Evolutionary conservation across 2,797 vertebrate genomes (phyloP), one percentile per base, ranked within the genome.

Genomic region (Pseudochaenichthys georgianus): DNA sequence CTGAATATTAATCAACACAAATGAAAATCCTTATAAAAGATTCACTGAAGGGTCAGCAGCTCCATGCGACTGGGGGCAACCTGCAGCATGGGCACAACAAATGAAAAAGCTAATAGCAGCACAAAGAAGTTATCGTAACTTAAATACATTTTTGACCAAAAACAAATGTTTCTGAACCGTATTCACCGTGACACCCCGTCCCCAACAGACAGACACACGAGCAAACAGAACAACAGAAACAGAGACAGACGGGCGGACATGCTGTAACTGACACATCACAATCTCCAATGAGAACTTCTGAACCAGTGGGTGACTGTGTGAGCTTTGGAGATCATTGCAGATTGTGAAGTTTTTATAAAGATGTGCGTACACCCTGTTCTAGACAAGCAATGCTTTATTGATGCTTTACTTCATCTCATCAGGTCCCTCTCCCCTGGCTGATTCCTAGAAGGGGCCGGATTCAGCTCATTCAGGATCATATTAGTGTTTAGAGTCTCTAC

Each of bases 321-420:
- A 50, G 3, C 23, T 82, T 75, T 54, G 60, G 57, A 58, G 51
- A 9, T 84, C 86, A 81, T 89, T 94, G 93, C 81, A 93, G 95
- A 94, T 92, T 95, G 91, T 91, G 93, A 91, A 57, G 57, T 57
- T 88, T 87, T 85, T 80, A 74, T 82, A 87, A 94, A 93, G 94
- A 66, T 87, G 89, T 84, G 69, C 68, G 38, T 72, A 75, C 85
- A 85, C 90, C 90, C 83, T 74, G 85, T 70, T 87, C 78, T 77
- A 72, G 71, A 53, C 88, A 77, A 79, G 81, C 75, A 60, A 62
- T 1, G 16, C 46, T 13, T 34, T 17, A 2, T 5, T 9, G 8
- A 62, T 19, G 2, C 31, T 45, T 46, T 31, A 34, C 28, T 66
- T 43, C 15, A 43, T 45, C 48, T 47, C 46, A 43, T 51, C 59